phyloP scores from a whole-genome alignment of 2,888 invertebrate genomes.

The Dione vanillae region DNA sequence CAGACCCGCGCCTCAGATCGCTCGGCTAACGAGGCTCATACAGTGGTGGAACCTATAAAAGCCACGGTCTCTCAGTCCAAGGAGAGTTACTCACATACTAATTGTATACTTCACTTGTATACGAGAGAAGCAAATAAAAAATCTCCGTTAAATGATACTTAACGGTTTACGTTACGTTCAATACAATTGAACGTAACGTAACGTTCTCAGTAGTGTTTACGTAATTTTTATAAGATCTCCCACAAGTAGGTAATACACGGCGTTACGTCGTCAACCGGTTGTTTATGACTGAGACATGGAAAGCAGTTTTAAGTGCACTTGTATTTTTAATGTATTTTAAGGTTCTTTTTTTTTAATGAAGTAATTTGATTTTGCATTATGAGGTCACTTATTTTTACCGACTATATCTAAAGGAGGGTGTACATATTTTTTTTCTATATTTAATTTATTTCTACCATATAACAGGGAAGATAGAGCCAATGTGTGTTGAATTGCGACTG shows the following conservation, averaged over 20 bases:
- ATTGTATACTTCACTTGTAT: too few relatives aligned
- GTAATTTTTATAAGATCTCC: slow-evolving; percentile 17
- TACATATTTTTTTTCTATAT: too few relatives aligned
- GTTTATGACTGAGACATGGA: not conserved
- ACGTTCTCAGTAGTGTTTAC: slow-evolving; percentile 8
- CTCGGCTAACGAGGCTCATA: too few relatives aligned
- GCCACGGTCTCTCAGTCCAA: too few relatives aligned
- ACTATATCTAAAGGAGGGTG: not conserved
- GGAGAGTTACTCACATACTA: too few relatives aligned
- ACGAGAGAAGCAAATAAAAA: not conserved
- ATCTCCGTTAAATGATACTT: not conserved
- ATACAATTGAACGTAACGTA: too few relatives aligned
- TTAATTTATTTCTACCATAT: too few relatives aligned
- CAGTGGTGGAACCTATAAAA: too few relatives aligned
- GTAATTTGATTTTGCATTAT: not conserved
- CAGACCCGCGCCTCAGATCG: too few relatives aligned
- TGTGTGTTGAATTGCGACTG: too few relatives aligned
- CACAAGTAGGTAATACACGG: not conserved
- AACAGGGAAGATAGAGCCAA: too few relatives aligned
- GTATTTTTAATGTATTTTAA: not conserved
- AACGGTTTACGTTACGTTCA: not conserved
- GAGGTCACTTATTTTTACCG: not conserved
- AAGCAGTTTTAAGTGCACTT: slow-evolving; percentile 13
- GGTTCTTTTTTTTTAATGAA: not conserved
- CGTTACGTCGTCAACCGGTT: slow-evolving; percentile 17